phyloP scores from a whole-genome alignment of 64 coral and sea anemone species.

The Stichodactyla mertensii region DNA sequence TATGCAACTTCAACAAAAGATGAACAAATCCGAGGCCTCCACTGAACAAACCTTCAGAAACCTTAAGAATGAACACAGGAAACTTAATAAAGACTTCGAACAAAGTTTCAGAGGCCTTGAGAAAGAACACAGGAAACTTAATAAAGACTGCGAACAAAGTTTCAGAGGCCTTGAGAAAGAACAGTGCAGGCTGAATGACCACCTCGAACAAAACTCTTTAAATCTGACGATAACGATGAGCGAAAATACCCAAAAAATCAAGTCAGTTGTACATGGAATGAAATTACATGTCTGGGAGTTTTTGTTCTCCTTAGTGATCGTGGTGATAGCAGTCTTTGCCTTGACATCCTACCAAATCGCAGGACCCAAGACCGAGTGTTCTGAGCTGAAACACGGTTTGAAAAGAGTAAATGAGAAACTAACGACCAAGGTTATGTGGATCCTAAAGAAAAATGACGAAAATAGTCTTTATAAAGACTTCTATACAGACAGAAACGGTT shows the following conservation, averaged over 20 bases:
- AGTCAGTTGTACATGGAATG: neutral
- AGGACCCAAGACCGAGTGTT: neutral
- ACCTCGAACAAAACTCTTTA: neutral
- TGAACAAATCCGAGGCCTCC: neutral
- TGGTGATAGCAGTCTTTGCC: neutral
- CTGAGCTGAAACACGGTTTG: neutral
- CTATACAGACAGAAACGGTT: neutral
- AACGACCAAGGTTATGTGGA: neutral
- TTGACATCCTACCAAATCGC: neutral
- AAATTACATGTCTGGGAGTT: neutral
- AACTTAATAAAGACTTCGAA: neutral
- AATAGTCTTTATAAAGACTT: neutral
- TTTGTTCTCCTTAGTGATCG: neutral
- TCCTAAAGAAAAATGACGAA: neutral
- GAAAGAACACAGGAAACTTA: neutral
- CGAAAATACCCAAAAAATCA: neutral
- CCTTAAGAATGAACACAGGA: neutral
- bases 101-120: neutral
- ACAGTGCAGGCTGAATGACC: neutral
- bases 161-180: neutral
- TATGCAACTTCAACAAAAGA: neutral
- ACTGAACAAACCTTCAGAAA: neutral
- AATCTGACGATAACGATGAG: neutral
- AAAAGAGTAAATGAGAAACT: neutral
- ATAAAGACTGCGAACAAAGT: neutral